Conservation (phyloP, 2,113 vertebrate species). For the Callopanchax toddi region DNA sequence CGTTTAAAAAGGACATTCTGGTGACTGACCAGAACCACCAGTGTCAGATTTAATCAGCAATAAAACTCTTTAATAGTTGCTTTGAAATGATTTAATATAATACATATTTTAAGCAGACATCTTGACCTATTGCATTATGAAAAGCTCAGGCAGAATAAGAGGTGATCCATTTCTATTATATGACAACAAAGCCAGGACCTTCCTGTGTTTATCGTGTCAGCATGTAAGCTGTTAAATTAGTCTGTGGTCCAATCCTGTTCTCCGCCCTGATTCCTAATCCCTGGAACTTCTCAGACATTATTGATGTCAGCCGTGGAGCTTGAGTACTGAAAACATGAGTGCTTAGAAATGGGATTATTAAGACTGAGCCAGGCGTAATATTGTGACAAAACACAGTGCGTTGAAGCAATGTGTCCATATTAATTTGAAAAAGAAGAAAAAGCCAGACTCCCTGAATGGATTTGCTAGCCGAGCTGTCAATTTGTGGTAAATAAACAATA, state of each 20-base stretch:
- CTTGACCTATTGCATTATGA: not conserved
- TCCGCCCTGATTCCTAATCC: slow-evolving; percentile 1
- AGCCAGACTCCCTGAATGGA: not conserved
- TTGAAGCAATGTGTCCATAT: not conserved
- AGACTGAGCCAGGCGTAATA: not conserved
- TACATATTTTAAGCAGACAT: not conserved
- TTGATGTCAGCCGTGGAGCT: not conserved
- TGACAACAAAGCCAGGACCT: too few species aligned
- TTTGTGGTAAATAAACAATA: too few species aligned
- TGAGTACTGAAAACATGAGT: not conserved
- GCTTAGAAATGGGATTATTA: not conserved
- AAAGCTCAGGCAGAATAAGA: not conserved
- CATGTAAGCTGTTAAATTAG: not conserved
- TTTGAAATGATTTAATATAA: not conserved
- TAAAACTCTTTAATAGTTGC: not conserved
- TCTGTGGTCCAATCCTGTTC: slow-evolving; percentile 5
- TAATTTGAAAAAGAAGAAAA: too few species aligned
- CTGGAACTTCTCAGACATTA: not conserved
- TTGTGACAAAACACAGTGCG: not conserved
- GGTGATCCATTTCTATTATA: not conserved
- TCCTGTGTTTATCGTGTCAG: slow-evolving; percentile 1
- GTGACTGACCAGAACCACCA: slow-evolving; percentile 40
- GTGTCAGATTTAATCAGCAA: not conserved
- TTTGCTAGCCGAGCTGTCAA: not conserved
- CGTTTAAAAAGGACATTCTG: slow-evolving; percentile 67